These are phyloP conservation scores for Pteropus alecto DNA, from an alignment of 2,113 vertebrate genomes.

Conservation along the genomic window DNA sequence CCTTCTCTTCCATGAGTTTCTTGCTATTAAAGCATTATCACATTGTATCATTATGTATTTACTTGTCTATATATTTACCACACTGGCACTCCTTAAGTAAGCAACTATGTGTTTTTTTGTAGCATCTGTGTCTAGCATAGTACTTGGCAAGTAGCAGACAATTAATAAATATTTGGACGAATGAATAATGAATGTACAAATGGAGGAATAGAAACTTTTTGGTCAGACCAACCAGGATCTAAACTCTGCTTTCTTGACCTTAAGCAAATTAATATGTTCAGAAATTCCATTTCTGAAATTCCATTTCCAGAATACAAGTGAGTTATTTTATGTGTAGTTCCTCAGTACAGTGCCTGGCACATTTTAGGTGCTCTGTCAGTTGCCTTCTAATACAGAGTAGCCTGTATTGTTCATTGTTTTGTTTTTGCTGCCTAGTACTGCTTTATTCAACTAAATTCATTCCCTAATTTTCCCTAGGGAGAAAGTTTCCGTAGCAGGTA, in stretches of 20 bases:
- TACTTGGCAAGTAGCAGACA: background rate
- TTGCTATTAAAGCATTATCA: background rate
- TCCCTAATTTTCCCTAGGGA: background rate
- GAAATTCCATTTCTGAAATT: constrained; percentile 31
- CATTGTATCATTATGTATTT: background rate
- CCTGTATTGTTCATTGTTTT: background rate
- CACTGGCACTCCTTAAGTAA: background rate
- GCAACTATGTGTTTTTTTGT: background rate
- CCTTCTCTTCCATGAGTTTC: background rate
- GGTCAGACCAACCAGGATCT: background rate
- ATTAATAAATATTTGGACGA: background rate
- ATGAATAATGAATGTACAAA: background rate
- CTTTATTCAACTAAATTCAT: constrained; percentile 21
- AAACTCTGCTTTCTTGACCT: background rate
- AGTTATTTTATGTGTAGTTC: background rate
- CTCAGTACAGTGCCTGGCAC: background rate
- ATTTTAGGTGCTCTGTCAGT: constrained; percentile 11
- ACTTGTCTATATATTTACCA: background rate
- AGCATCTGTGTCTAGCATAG: background rate
- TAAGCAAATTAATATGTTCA: background rate
- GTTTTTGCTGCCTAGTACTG: background rate
- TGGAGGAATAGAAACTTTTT: background rate
- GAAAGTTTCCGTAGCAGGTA: background rate
- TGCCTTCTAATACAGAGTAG: constrained; percentile 26
- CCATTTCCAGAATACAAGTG: background rate